phyloP scores from a whole-genome alignment of 1,140 invertebrate genomes.

The Bilobella aurantiaca region DNA sequence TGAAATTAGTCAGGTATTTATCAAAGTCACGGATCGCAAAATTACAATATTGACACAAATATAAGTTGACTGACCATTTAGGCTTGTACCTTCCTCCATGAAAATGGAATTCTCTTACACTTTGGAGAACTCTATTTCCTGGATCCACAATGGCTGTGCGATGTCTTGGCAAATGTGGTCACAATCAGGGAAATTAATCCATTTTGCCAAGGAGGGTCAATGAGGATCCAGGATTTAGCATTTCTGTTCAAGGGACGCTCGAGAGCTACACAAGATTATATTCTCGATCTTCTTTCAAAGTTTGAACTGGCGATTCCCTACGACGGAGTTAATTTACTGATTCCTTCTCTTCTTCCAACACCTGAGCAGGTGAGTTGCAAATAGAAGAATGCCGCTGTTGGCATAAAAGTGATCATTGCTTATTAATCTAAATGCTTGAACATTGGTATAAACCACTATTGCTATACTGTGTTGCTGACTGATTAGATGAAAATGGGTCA shows the following conservation, averaged over 20 bases:
- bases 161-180: slow-evolving; percentile 91
- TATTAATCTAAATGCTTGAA: no score
- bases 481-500: slow-evolving; percentile 32
- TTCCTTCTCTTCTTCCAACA: slow-evolving; percentile 81
- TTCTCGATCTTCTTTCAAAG: slow-evolving; percentile 83
- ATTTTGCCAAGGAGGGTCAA: slow-evolving; percentile 80
- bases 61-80: slow-evolving; percentile 43
- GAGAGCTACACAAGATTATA: slow-evolving; percentile 58
- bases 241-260: slow-evolving; percentile 72
- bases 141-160: slow-evolving; percentile 96
- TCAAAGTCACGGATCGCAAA: not conserved
- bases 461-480: not conserved
- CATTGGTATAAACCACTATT: no score
- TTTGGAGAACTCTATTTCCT: slow-evolving; percentile 95
- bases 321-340: slow-evolving; percentile 79
- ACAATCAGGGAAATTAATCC: slow-evolving; percentile 93
- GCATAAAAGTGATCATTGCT: no score
- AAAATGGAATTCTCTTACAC: slow-evolving; percentile 94
- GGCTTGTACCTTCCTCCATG: slow-evolving; percentile 91
- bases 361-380: slow-evolving; percentile 27
- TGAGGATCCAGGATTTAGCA: slow-evolving; percentile 87
- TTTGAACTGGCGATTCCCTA: slow-evolving; percentile 97
- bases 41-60: slow-evolving; percentile 6
- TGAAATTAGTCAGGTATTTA: slow-evolving; percentile 32
- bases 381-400: not conserved